These are phyloP conservation scores for Miltochrista miniata DNA, from an alignment of 2,888 invertebrate genomes.

Conservation along the genomic window DNA sequence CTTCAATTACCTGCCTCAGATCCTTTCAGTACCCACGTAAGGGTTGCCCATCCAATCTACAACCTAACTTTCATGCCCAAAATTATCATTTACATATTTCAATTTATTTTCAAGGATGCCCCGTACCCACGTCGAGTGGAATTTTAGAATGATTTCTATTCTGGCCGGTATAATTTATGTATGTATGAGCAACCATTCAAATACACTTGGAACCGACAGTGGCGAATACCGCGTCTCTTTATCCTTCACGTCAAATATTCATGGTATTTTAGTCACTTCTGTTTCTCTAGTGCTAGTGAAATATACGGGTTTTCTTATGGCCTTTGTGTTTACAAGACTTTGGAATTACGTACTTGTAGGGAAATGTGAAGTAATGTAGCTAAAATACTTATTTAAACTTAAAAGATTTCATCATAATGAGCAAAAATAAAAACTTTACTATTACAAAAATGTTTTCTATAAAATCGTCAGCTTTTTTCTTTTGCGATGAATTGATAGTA, in stretches of 20 bases:
- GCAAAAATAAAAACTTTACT: no score
- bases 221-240: constrained; percentile 28
- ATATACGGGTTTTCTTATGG: not conserved
- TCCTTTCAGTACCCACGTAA: not conserved
- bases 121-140: constrained; percentile 1
- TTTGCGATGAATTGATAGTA: no score
- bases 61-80: constrained; percentile 4
- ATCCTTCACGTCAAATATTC: constrained; percentile 29
- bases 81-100: constrained; percentile 14
- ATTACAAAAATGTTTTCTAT: no score
- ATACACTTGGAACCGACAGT: constrained; percentile 14
- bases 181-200: constrained; percentile 23
- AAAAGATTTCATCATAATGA: no score
- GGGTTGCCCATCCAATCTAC: constrained; percentile 1
- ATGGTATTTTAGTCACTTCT: constrained; percentile 28
- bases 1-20: not conserved
- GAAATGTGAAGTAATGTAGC: not conserved
- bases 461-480: no score
- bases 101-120: constrained; percentile 14
- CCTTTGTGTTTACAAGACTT: not conserved
- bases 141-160: constrained; percentile 26
- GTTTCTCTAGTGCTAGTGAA: constrained; percentile 8
- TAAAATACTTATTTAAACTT: no score
- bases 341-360: no score
- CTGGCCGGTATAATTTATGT: constrained; percentile 26